These are phyloP conservation scores for Microcebus tavaratra DNA, from an alignment of 2,113 vertebrate species.

Conservation along the genomic window DNA sequence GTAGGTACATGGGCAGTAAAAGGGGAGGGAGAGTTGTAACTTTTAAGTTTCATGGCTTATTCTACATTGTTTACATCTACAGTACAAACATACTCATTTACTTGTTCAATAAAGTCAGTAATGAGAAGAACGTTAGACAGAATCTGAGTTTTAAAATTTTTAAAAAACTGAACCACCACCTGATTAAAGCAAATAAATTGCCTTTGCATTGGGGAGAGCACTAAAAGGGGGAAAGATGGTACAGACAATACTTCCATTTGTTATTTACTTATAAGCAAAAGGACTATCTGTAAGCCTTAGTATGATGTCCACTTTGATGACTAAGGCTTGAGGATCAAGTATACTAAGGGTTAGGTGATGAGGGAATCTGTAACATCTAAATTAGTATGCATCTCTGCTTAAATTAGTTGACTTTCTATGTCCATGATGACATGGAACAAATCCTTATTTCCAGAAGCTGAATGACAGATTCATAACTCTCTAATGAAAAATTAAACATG, in stretches of 20 bases:
- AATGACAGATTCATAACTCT: not conserved
- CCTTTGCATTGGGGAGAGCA: not conserved
- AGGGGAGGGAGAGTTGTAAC: not conserved
- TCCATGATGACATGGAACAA: not conserved
- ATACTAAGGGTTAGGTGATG: not conserved
- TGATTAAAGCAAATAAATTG: not conserved
- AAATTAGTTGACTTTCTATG: constrained; percentile 8
- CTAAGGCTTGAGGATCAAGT: not conserved
- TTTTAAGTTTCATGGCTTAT: not conserved
- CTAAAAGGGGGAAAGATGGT: not conserved
- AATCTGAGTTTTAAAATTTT: not conserved
- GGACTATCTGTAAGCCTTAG: not conserved
- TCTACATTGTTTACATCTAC: not conserved
- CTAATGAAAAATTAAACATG: not conserved
- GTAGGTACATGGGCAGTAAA: not conserved
- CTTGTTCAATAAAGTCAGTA: not conserved
- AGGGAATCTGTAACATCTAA: constrained; percentile 16
- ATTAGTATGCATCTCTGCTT: not conserved
- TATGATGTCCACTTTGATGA: not conserved
- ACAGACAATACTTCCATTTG: not conserved
- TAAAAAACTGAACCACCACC: not conserved
- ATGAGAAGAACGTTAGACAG: not conserved
- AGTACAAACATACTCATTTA: not conserved
- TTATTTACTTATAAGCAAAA: not conserved
- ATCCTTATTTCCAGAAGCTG: not conserved